These are phyloP conservation scores for Popillia japonica DNA, from an alignment of 1,140 invertebrate species.

Conservation along the genomic window DNA sequence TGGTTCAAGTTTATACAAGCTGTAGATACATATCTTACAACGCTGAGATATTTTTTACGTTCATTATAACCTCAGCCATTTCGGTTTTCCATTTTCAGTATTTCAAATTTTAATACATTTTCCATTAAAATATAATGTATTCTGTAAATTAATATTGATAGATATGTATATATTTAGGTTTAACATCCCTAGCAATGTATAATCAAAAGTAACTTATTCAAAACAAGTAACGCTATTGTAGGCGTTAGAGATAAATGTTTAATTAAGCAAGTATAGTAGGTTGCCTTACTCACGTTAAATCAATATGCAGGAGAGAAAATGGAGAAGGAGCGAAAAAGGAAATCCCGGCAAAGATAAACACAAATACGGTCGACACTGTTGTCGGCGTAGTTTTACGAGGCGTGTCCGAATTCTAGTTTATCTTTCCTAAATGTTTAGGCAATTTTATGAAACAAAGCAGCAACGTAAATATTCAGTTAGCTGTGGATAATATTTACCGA, in stretches of 20 bases:
- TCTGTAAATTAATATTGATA: no score
- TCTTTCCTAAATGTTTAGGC: constrained; percentile 24
- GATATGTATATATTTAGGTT: no score
- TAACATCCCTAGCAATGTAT: no score
- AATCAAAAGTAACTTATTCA: no score
- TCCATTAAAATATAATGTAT: no score
- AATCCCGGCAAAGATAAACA: constrained; percentile 17
- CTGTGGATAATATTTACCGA: constrained; percentile 26
- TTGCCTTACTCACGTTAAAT: not conserved
- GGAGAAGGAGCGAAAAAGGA: constrained; percentile 11
- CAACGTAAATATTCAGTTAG: constrained; percentile 28
- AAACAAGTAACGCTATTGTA: no score
- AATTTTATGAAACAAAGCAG: constrained; percentile 32
- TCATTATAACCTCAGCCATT: no score
- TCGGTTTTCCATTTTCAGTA: no score
- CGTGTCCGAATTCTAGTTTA: constrained; percentile 21
- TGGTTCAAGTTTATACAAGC: no score
- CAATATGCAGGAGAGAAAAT: constrained; percentile 13
- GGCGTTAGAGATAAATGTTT: not conserved
- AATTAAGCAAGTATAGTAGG: constrained; percentile 4
- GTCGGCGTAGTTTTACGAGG: constrained; percentile 9
- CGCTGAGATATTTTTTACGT: no score
- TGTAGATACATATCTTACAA: no score
- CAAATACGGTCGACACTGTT: constrained; percentile 2
- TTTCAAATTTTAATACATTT: no score